phyloP scores from a whole-genome alignment of 2,888 invertebrate genomes.

The Athalia cordata region DNA sequence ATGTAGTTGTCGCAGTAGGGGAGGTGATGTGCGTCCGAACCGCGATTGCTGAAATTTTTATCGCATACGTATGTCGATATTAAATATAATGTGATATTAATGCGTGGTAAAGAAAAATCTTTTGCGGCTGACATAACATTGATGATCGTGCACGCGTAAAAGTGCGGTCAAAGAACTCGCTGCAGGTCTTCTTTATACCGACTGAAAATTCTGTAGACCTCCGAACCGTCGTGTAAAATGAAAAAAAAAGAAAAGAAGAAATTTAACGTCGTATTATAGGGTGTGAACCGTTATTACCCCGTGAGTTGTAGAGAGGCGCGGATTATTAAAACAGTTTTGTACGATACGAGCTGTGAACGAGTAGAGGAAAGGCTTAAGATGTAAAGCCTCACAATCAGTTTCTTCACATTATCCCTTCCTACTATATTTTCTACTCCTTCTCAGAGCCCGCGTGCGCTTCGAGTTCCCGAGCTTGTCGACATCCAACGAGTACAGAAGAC shows the following conservation, averaged over 20 bases:
- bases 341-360: too few relatives aligned
- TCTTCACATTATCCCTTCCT: background rate
- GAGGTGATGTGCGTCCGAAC: background rate
- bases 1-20: background rate
- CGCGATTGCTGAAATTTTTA: background rate
- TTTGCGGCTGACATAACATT: constrained; percentile 25
- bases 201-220: too few relatives aligned
- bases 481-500: constrained; percentile 11
- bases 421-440: background rate
- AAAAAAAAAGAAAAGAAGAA: too few relatives aligned
- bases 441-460: background rate
- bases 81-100: background rate
- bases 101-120: background rate
- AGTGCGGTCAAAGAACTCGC: background rate
- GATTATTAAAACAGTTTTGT: too few relatives aligned
- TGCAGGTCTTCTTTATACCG: too few relatives aligned
- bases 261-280: too few relatives aligned
- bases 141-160: background rate
- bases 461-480: background rate
- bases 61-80: background rate
- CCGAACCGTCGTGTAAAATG: too few relatives aligned
- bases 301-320: too few relatives aligned
- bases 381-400: too few relatives aligned
- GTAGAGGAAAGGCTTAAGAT: too few relatives aligned
- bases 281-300: too few relatives aligned